These are phyloP conservation scores for Clytia hemisphaerica DNA, from an alignment of 30 jellyfish, hydroid and myxozoan genomes.

Conservation along the genomic window DNA sequence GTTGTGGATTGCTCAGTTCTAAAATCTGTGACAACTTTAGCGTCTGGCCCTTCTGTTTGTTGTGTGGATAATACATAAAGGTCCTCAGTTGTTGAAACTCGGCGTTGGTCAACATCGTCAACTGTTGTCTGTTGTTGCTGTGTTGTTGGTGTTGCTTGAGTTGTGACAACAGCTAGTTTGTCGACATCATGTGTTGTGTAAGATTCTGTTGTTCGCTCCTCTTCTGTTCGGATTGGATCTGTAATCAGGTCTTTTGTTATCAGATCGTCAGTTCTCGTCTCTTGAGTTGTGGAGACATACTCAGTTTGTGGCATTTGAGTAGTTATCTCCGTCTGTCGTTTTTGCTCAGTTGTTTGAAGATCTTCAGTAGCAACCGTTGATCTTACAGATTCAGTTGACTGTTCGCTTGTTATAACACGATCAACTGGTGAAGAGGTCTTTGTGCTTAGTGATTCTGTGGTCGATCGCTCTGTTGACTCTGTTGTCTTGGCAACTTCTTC, in stretches of 20 bases:
- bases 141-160: background rate
- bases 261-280: background rate
- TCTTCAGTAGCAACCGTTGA: too few relatives aligned
- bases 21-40: too few relatives aligned
- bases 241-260: background rate
- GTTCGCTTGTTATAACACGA: too few relatives aligned
- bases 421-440: too few relatives aligned
- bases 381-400: too few relatives aligned
- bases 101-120: background rate
- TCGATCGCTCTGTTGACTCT: background rate
- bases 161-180: background rate
- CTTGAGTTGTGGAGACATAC: too few relatives aligned
- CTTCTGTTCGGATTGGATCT: background rate
- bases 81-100: background rate
- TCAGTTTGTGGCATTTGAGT: too few relatives aligned
- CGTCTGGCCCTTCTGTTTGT: background rate
- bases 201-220: background rate
- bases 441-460: constrained; percentile 1
- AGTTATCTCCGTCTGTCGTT: too few relatives aligned
- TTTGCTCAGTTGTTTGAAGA: too few relatives aligned
- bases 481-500: background rate
- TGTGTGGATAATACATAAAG: background rate
- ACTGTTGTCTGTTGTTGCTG: constrained; percentile 6
- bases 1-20: constrained; percentile 8
- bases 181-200: background rate